phyloP scores from a whole-genome alignment of 37 sponge, comb jelly and placozoan genomes.

The Axinella damicornis region DNA sequence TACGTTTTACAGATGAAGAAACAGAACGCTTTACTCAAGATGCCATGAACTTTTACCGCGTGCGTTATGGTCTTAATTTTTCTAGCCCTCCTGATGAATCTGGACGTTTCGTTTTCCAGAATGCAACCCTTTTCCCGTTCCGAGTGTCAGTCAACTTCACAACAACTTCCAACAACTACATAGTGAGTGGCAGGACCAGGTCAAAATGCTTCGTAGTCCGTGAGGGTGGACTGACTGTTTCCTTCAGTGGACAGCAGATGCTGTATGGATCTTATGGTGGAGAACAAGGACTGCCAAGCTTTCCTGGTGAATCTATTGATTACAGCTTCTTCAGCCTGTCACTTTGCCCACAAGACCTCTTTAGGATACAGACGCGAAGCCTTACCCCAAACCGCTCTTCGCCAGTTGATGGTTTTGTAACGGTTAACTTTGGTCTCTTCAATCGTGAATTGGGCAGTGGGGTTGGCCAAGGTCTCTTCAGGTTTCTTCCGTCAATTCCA shows the following conservation, averaged over 20 bases:
- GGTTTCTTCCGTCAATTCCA: background rate
- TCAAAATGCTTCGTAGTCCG: background rate
- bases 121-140: background rate
- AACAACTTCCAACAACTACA: background rate
- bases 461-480: background rate
- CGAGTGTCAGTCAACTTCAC: background rate
- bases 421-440: background rate
- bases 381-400: background rate
- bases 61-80: background rate
- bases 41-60: background rate
- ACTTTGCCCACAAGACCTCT: background rate
- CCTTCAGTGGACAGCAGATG: background rate
- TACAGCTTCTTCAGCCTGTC: background rate
- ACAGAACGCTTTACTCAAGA: background rate
- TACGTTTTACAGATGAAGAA: background rate
- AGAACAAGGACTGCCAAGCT: background rate
- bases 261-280: constrained; percentile 2
- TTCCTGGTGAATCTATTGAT: background rate
- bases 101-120: background rate
- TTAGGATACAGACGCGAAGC: background rate
- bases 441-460: background rate
- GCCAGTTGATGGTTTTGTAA: background rate
- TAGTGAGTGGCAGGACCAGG: background rate
- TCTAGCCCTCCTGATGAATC: background rate
- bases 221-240: background rate